These are phyloP conservation scores for Himalopsyche tibetana DNA, from an alignment of 2,888 invertebrate species.

Conservation along the genomic window DNA sequence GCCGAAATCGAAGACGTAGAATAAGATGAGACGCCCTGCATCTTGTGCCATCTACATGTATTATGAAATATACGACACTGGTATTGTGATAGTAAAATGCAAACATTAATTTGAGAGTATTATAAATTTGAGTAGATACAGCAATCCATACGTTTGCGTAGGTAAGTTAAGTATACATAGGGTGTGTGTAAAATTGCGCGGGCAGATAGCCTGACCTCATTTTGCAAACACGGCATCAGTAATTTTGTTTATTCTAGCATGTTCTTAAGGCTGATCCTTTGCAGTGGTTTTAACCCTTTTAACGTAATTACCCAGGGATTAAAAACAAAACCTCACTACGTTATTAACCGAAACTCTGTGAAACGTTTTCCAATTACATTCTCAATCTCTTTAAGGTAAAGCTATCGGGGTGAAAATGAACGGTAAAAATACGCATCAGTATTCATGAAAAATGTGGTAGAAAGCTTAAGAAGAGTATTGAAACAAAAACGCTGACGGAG, in stretches of 20 bases:
- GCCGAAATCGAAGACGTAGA: no score
- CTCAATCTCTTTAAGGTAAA: neutral
- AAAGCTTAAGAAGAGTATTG: conserved; percentile 74
- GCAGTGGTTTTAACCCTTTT: conserved; percentile 42
- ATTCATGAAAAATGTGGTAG: conserved; percentile 52
- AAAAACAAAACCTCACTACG: conserved; percentile 39
- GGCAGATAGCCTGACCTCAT: conserved; percentile 20
- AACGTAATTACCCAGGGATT: conserved; percentile 35
- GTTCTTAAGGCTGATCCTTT: conserved; percentile 30
- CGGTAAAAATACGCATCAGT: conserved; percentile 31
- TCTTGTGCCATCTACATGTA: no score
- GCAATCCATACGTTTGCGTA: neutral
- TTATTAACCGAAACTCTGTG: conserved; percentile 35
- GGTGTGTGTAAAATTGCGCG: neutral
- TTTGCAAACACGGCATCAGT: conserved; percentile 24
- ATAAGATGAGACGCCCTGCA: no score
- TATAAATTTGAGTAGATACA: no score
- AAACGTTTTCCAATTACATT: conserved; percentile 34
- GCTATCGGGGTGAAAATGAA: conserved; percentile 14
- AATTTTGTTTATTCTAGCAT: conserved; percentile 42
- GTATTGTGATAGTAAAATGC: neutral
- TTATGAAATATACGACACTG: no score
- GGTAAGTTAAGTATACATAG: neutral
- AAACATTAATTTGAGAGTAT: neutral
- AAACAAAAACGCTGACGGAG: conserved; percentile 87